Conservation (phyloP, 2,797 vertebrate species). For the Sebastes nivosus region DNA sequence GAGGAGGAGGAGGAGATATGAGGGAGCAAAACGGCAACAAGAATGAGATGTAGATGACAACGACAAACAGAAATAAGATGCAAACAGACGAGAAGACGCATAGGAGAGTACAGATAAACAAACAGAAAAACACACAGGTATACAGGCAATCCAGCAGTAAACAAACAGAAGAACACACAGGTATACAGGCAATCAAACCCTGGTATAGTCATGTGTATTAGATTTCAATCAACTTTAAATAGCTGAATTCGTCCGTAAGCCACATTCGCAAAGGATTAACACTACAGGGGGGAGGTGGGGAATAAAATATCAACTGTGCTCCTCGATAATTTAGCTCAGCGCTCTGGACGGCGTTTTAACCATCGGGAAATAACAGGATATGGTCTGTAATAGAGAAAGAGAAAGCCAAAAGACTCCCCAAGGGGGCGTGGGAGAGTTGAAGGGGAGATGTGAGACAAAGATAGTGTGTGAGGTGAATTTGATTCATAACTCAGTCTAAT, state of each 20-base stretch:
- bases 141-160: no score
- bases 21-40: background rate
- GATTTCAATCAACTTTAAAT: background rate
- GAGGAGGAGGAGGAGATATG: background rate
- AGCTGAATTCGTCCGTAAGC: background rate
- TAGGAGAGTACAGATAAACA: background rate
- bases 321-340: background rate
- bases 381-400: background rate
- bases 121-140: no score
- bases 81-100: background rate
- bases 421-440: background rate
- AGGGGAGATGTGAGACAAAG: background rate
- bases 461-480: background rate
- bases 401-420: background rate
- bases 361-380: background rate
- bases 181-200: background rate
- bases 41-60: background rate
- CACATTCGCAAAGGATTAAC: background rate
- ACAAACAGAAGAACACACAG: background rate
- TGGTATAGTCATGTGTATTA: background rate
- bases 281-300: background rate
- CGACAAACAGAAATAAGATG: background rate
- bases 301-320: background rate
- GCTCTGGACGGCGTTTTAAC: background rate
- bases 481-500: background rate